phyloP scores from a whole-genome alignment of 2,113 vertebrate genomes.

The Channa maculata region DNA sequence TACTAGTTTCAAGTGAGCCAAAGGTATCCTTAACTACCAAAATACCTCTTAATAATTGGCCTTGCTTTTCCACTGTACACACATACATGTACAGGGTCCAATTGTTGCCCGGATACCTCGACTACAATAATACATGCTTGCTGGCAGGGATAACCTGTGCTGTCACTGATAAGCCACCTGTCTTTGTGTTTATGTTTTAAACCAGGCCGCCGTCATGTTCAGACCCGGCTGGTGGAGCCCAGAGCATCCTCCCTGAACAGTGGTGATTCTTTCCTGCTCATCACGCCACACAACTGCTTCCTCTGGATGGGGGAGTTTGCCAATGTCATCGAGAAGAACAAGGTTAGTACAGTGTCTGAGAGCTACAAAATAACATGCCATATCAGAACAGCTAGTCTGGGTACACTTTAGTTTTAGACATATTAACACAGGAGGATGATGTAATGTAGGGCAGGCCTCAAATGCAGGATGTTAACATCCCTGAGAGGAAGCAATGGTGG shows the following conservation, averaged over 20 bases:
- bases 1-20: not conserved
- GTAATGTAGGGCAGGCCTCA: slow-evolving; percentile 14
- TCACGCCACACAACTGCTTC: slow-evolving; percentile 91
- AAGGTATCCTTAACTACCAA: not conserved
- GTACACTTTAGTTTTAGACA: not conserved
- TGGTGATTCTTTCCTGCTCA: slow-evolving; percentile 94
- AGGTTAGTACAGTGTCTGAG: slow-evolving; percentile 79
- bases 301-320: slow-evolving; percentile 96
- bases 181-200: not conserved
- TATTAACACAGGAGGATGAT: not conserved
- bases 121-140: slow-evolving; percentile 11
- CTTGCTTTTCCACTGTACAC: too few species aligned
- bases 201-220: slow-evolving; percentile 93
- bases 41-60: too few species aligned
- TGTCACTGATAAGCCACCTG: not conserved
- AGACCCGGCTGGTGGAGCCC: slow-evolving; percentile 96
- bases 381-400: too few species aligned
- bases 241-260: slow-evolving; percentile 94
- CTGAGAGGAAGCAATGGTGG: slow-evolving; percentile 27
- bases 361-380: not conserved
- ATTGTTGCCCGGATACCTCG: too few species aligned
- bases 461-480: slow-evolving; percentile 61
- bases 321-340: slow-evolving; percentile 97
- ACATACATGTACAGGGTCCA: too few species aligned
- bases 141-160: not conserved